Evolutionary conservation across 2,113 vertebrate species (phyloP).

Genomic region (Carlito syrichta): DNA sequence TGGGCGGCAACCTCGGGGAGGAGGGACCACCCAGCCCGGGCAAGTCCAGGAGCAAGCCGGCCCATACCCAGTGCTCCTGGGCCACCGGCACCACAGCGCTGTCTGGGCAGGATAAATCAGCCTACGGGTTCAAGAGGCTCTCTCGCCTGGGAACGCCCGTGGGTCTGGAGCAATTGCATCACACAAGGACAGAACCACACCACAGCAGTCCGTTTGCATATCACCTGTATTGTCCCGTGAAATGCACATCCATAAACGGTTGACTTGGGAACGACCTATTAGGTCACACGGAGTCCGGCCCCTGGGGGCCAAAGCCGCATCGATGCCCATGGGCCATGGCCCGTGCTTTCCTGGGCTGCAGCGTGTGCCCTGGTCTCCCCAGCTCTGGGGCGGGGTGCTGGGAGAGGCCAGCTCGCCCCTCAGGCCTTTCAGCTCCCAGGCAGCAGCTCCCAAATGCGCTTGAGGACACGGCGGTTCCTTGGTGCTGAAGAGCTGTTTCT

Average conservation of each 20-base stretch:
- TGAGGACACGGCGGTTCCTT: neutral
- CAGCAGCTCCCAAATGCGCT: neutral
- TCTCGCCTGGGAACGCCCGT: neutral
- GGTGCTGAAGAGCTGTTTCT: neutral
- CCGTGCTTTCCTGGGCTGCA: neutral
- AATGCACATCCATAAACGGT: neutral
- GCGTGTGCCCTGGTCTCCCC: neutral
- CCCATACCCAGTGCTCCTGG: neutral
- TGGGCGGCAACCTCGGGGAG: neutral
- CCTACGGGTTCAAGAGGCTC: neutral
- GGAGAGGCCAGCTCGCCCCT: neutral
- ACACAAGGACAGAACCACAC: neutral
- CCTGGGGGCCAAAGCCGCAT: constrained; percentile 46
- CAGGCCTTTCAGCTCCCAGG: neutral
- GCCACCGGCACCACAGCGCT: fast-evolving
- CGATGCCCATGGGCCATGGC: neutral
- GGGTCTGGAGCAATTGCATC: fast-evolving
- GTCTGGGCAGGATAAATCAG: neutral
- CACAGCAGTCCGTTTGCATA: neutral
- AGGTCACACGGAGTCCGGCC: constrained; percentile 55
- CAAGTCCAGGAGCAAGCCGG: neutral
- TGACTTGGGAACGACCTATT: constrained; percentile 50
- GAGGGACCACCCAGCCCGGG: fast-evolving
- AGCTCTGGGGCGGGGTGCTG: neutral
- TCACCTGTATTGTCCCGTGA: constrained; percentile 55